Conservation (phyloP, 2,888 invertebrate genomes). For the Sesamia inferens region DNA sequence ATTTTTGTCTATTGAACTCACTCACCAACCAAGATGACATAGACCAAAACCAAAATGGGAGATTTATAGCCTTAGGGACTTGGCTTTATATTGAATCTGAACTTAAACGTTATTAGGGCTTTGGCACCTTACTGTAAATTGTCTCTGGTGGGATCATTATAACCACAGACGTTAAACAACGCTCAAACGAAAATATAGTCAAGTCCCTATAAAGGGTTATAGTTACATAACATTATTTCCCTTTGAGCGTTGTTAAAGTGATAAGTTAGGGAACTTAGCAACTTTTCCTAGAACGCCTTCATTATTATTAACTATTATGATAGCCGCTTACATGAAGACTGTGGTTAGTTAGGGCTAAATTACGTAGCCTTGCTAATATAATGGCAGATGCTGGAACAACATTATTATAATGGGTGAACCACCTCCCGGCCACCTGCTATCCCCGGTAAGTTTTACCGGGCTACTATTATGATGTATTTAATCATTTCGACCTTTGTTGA, state of each 20-base stretch:
- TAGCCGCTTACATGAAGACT: background rate
- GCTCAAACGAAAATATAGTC: background rate
- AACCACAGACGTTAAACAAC: background rate
- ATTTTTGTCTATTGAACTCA: slow-evolving; percentile 26
- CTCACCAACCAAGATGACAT: background rate
- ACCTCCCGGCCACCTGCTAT: background rate
- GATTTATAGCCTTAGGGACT: background rate
- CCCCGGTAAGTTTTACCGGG: background rate
- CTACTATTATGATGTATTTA: background rate
- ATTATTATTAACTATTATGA: background rate
- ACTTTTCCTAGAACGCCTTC: slow-evolving; percentile 5
- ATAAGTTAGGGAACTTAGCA: background rate
- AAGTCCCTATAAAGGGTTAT: background rate
- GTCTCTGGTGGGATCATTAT: background rate
- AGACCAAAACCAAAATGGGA: background rate
- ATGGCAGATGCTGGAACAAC: background rate
- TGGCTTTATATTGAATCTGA: background rate
- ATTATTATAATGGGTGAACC: slow-evolving; percentile 1
- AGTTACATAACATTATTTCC: no score
- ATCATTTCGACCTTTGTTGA: background rate
- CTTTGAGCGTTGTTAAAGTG: no score
- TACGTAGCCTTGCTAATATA: slow-evolving; percentile 2
- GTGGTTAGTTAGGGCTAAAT: background rate
- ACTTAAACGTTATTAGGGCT: background rate
- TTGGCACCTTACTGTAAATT: background rate